A percentile compares a stretch with the other conserved stretches of the same genome.
These are phyloP conservation scores for Rotaria macrura DNA, from an alignment of 2,888 invertebrate species.

Conservation along the genomic window DNA sequence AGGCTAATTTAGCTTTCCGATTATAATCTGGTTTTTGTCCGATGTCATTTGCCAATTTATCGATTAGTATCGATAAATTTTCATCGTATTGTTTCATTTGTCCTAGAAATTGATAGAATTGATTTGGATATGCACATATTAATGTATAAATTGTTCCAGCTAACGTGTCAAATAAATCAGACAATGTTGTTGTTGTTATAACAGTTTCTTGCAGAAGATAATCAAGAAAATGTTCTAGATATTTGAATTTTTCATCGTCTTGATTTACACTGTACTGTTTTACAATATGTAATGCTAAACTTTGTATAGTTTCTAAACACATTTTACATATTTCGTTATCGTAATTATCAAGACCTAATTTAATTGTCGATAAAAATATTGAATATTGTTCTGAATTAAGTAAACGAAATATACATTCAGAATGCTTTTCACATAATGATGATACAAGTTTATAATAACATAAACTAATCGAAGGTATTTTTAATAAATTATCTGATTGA, in stretches of 20 bases:
- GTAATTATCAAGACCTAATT: slow-evolving; percentile 3
- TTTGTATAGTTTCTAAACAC: slow-evolving; percentile 10
- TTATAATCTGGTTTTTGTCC: not conserved
- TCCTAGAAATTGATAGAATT: not conserved
- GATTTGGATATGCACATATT: not conserved
- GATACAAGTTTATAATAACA: slow-evolving; percentile 14
- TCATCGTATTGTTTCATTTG: not conserved
- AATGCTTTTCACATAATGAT: slow-evolving; percentile 19
- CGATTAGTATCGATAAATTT: not conserved
- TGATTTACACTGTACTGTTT: not conserved
- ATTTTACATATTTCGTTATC: slow-evolving; percentile 19
- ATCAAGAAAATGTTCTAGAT: not conserved
- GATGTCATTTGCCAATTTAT: not conserved
- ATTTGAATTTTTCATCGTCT: not conserved
- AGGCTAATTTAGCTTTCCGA: not conserved
- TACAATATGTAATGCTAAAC: not conserved
- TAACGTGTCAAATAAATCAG: not conserved
- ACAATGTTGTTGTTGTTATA: not conserved
- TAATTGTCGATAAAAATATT: slow-evolving; percentile 9
- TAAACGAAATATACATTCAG: not conserved
- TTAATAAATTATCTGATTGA: not conserved
- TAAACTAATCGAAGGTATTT: not conserved
- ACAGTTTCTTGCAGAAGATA: not conserved
- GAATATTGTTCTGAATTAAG: not conserved
- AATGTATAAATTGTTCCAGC: not conserved